phyloP scores from a whole-genome alignment of 2,113 vertebrate species.

The Misgurnus anguillicaudatus region DNA sequence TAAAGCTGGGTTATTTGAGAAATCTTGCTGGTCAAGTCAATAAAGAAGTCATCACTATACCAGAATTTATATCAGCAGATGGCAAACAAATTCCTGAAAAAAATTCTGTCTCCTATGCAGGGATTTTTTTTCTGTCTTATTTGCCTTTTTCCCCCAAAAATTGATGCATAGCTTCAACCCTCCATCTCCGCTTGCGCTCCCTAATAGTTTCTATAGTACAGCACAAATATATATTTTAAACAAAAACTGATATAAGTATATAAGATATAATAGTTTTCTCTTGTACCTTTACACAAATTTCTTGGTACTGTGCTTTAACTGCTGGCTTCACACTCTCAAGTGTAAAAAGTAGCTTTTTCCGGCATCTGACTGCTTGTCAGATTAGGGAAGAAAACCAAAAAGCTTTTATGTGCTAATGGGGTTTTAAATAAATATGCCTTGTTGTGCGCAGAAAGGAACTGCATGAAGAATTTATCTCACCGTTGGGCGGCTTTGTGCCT shows the following conservation, averaged over 20 bases:
- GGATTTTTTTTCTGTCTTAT: not conserved
- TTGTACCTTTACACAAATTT: constrained; percentile 15
- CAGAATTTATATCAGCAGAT: too few relatives aligned
- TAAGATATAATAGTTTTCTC: not conserved
- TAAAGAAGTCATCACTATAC: too few relatives aligned
- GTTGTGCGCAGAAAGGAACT: constrained; percentile 3
- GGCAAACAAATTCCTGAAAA: too few relatives aligned
- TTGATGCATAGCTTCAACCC: not conserved
- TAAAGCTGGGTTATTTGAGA: too few relatives aligned
- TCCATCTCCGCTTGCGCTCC: not conserved
- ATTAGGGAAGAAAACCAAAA: constrained; percentile 21
- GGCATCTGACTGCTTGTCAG: constrained; percentile 11
- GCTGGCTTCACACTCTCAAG: not conserved
- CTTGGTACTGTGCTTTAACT: constrained; percentile 15
- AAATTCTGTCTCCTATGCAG: too few relatives aligned
- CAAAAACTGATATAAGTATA: constrained; percentile 6
- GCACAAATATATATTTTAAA: constrained; percentile 15
- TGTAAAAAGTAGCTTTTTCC: not conserved
- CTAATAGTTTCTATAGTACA: constrained; percentile 1
- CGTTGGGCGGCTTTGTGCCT: not conserved
- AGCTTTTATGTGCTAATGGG: constrained; percentile 43
- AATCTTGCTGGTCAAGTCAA: too few relatives aligned
- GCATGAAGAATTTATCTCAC: constrained; percentile 40
- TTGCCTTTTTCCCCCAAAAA: not conserved
- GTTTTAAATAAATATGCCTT: constrained; percentile 45